phyloP scores from a whole-genome alignment of 1,140 invertebrate species.

The Charaxes varanes region DNA sequence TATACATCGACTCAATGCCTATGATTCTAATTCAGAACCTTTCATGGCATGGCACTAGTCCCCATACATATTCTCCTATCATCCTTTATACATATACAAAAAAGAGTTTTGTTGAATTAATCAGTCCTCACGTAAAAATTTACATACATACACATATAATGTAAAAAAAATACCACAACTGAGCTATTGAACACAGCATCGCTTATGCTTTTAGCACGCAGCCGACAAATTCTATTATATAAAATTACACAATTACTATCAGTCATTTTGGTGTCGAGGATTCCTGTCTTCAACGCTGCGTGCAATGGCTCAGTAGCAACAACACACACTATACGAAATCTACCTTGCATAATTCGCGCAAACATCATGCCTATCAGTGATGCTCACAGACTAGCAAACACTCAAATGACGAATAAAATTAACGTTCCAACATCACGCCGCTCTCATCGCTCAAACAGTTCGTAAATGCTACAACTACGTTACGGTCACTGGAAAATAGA shows the following conservation, averaged over 20 bases:
- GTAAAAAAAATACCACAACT: slow-evolving; percentile 21
- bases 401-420: slow-evolving; percentile 40
- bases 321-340: slow-evolving; percentile 44
- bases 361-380: slow-evolving; percentile 71
- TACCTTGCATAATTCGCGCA: slow-evolving; percentile 71
- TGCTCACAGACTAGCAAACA: slow-evolving; percentile 71
- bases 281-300: slow-evolving; percentile 3
- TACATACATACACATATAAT: slow-evolving; percentile 28
- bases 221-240: slow-evolving; percentile 1
- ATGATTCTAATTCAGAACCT: slow-evolving; percentile 72
- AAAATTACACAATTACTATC: slow-evolving; percentile 8
- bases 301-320: slow-evolving; percentile 20
- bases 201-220: slow-evolving; percentile 5
- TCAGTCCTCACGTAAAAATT: slow-evolving; percentile 22
- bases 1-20: slow-evolving; percentile 69
- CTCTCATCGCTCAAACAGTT: slow-evolving; percentile 25
- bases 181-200: slow-evolving; percentile 20
- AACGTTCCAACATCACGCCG: slow-evolving; percentile 23
- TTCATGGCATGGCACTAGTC: slow-evolving; percentile 73
- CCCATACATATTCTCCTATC: slow-evolving; percentile 68
- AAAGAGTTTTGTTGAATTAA: slow-evolving; percentile 31
- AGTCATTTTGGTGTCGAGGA: slow-evolving; percentile 9
- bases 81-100: slow-evolving; percentile 62
- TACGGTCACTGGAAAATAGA: slow-evolving; percentile 20
- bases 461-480: slow-evolving; percentile 20